These are phyloP conservation scores for Cephalopterus ornatus DNA, from an alignment of 2,113 vertebrate species.

Conservation along the genomic window DNA sequence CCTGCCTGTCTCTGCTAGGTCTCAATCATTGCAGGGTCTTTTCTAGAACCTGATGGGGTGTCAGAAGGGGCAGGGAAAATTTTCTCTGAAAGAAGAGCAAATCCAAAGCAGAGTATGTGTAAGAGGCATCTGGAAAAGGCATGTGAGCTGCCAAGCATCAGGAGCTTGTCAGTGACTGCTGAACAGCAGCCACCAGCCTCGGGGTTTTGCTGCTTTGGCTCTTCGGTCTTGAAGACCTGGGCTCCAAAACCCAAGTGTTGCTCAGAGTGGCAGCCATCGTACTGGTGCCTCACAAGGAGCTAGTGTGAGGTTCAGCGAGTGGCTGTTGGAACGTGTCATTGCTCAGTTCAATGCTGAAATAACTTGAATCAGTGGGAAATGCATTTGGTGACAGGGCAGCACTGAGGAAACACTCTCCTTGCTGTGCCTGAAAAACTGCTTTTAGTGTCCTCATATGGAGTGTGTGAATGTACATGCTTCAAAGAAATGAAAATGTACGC, in stretches of 20 bases:
- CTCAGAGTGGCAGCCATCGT: background rate
- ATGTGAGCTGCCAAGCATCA: background rate
- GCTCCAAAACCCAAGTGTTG: background rate
- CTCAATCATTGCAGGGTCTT: rapidly evolving
- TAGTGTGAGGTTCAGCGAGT: background rate
- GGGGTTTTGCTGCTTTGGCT: background rate
- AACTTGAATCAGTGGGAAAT: background rate
- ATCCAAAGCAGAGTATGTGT: background rate
- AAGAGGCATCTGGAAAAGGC: background rate
- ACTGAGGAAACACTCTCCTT: rapidly evolving
- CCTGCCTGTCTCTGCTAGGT: background rate
- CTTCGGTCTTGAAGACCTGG: background rate
- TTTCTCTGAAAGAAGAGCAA: background rate
- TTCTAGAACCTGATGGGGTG: background rate
- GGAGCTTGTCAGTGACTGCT: background rate
- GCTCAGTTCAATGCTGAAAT: background rate
- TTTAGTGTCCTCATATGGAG: background rate
- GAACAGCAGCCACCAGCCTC: background rate
- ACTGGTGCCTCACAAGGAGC: background rate
- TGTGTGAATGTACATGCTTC: rapidly evolving
- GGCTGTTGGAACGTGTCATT: background rate
- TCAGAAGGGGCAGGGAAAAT: background rate
- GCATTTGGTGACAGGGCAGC: rapidly evolving
- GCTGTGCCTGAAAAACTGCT: background rate
- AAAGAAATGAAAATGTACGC: background rate